phyloP scores from a whole-genome alignment of 2,113 vertebrate genomes.

The Tragelaphus scriptus region DNA sequence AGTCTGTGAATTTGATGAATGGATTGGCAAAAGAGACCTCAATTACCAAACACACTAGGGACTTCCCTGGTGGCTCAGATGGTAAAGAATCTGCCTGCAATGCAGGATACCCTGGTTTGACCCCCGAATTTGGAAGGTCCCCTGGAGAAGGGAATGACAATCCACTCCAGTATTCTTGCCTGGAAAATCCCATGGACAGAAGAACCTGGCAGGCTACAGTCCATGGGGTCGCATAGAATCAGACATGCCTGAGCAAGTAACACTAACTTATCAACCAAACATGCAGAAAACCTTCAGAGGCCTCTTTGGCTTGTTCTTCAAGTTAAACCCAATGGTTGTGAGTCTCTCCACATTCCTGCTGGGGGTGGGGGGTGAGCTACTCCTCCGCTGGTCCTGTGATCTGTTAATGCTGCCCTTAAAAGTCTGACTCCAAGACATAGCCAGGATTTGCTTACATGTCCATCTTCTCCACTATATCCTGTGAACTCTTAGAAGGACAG shows the following conservation, averaged over 20 bases:
- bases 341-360: not conserved
- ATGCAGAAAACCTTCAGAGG: not conserved
- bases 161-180: not conserved
- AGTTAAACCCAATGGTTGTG: not conserved
- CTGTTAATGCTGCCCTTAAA: accelerated
- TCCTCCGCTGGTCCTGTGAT: not conserved
- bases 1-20: not conserved
- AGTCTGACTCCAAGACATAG: not conserved
- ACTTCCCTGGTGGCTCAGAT: not conserved
- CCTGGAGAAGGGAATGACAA: not conserved
- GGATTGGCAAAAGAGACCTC: not conserved
- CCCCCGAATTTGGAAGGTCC: not conserved
- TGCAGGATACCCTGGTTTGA: not conserved
- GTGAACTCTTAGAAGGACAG: not conserved
- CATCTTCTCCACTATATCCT: not conserved
- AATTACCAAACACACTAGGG: not conserved
- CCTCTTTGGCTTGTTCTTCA: not conserved
- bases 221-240: not conserved
- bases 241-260: not conserved
- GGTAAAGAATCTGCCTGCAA: not conserved
- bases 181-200: not conserved
- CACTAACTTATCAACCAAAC: not conserved
- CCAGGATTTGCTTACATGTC: not conserved
- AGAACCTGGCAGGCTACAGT: not conserved
- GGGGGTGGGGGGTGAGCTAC: not conserved